Percentiles rank a stretch among this genome's conserved stretches.
phyloP scores from a whole-genome alignment of 2,797 vertebrate genomes.

The Dendrocincla tyrannina region DNA sequence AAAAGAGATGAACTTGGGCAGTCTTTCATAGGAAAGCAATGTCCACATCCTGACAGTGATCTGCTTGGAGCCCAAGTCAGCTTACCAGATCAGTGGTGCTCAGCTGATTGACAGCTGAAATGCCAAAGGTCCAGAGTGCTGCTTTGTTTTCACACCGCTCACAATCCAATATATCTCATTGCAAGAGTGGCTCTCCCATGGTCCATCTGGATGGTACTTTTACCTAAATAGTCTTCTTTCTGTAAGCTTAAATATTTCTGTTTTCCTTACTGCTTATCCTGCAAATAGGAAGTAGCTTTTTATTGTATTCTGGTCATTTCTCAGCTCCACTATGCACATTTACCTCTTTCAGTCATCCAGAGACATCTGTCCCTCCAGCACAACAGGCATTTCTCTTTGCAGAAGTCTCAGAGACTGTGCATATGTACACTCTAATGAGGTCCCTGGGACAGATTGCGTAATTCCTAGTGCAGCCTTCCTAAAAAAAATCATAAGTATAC shows the following conservation, averaged over 20 bases:
- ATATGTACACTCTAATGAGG: background rate
- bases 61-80: background rate
- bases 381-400: background rate
- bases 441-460: background rate
- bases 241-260: background rate
- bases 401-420: background rate
- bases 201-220: background rate
- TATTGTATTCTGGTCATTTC: background rate
- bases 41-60: background rate
- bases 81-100: background rate
- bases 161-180: background rate
- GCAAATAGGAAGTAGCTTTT: background rate
- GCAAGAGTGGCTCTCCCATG: background rate
- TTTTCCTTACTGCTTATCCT: background rate
- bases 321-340: background rate
- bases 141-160: background rate
- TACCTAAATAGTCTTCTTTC: background rate
- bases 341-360: background rate
- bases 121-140: background rate
- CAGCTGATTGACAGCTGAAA: background rate
- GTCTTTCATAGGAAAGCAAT: background rate
- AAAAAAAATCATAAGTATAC: background rate
- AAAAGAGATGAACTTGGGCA: background rate
- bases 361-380: background rate
- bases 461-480: background rate